Evolutionary conservation across 2,113 vertebrate genomes (phyloP).

Genomic region (Pygoscelis antarcticus): DNA sequence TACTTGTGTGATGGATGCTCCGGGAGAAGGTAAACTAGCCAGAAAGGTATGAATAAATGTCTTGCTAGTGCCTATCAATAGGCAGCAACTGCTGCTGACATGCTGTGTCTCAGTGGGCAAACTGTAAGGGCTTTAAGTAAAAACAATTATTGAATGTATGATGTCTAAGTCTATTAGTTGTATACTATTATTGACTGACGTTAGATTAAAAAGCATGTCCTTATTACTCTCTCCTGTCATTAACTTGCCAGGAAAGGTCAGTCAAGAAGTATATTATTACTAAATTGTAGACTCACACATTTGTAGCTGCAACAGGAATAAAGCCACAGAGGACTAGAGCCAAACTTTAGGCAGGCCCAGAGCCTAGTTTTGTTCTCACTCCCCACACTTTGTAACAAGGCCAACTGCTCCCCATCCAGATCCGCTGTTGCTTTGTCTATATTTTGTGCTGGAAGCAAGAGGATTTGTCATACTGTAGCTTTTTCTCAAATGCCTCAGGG

Average conservation of each 20-base stretch:
- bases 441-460: not conserved
- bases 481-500: not conserved
- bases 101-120: constrained; percentile 42
- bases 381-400: not conserved
- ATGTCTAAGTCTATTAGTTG: constrained; percentile 62
- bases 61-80: constrained; percentile 26
- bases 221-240: constrained; percentile 63
- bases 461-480: not conserved
- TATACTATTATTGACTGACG: constrained; percentile 52
- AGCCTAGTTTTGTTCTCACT: constrained; percentile 27
- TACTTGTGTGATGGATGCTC: not conserved
- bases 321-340: not conserved
- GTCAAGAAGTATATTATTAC: constrained; percentile 55
- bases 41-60: constrained; percentile 38
- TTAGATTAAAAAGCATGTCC: constrained; percentile 65
- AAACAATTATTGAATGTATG: constrained; percentile 68
- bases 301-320: constrained; percentile 14
- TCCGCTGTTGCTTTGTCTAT: not conserved
- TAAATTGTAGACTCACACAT: constrained; percentile 47
- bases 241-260: constrained; percentile 61
- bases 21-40: not conserved
- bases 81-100: constrained; percentile 7
- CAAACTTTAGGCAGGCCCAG: constrained; percentile 7
- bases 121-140: constrained; percentile 54
- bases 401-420: not conserved